Conservation (phyloP, 2,888 invertebrate genomes). For the Diarsia dahlii region DNA sequence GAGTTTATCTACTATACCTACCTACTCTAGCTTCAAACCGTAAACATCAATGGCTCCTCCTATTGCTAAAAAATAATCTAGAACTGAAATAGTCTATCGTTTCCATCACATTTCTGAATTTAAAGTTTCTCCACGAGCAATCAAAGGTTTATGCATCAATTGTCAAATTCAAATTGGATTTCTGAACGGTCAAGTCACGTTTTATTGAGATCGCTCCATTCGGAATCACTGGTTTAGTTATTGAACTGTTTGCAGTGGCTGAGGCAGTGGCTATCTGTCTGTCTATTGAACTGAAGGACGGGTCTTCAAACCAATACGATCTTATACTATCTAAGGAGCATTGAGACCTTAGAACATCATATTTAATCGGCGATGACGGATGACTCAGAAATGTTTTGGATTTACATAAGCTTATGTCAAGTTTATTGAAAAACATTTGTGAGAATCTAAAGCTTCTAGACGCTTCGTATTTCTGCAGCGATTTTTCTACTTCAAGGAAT, state of each 20-base stretch:
- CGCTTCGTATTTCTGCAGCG: too few species aligned
- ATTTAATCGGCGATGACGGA: neutral
- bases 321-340: neutral
- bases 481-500: too few species aligned
- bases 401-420: neutral
- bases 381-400: neutral
- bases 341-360: neutral
- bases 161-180: slow-evolving; percentile 58
- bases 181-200: slow-evolving; percentile 50
- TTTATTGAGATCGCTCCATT: slow-evolving; percentile 51
- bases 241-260: slow-evolving; percentile 30
- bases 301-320: neutral
- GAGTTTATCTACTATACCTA: neutral
- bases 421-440: neutral
- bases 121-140: slow-evolving; percentile 31
- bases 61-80: neutral
- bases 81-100: slow-evolving; percentile 6
- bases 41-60: neutral
- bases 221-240: slow-evolving; percentile 40
- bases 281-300: slow-evolving; percentile 15
- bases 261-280: slow-evolving; percentile 10
- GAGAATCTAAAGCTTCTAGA: too few species aligned
- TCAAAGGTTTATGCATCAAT: slow-evolving; percentile 52
- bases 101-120: slow-evolving; percentile 18
- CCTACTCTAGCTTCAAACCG: neutral